Evolutionary conservation across 1,140 invertebrate species (phyloP).

Genomic region (Pachypsylla venusta): DNA sequence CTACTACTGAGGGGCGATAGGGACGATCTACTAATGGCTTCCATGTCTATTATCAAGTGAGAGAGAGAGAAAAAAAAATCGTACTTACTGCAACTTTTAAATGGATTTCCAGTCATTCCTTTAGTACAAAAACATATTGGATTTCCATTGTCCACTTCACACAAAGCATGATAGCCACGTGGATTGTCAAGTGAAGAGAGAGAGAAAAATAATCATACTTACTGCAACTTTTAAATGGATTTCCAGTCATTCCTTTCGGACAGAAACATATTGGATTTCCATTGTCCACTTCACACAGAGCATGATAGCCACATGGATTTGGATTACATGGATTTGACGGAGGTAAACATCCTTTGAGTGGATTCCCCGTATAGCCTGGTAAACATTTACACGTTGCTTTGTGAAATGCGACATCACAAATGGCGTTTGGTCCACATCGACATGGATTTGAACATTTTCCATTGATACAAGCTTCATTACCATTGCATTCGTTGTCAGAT

Average conservation of each 20-base stretch:
- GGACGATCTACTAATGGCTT: too few species aligned
- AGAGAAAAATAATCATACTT: conserved; percentile 36
- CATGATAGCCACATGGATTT: conserved; percentile 69
- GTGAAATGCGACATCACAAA: conserved; percentile 61
- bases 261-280: conserved; percentile 79
- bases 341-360: conserved; percentile 31
- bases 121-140: conserved; percentile 80
- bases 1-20: too few species aligned
- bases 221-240: conserved; percentile 84
- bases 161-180: conserved; percentile 65
- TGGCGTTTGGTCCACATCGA: conserved; percentile 53
- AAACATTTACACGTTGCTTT: conserved; percentile 58
- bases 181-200: too few species aligned
- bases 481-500: conserved; percentile 47
- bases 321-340: conserved; percentile 55
- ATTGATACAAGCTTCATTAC: conserved; percentile 55
- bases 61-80: too few species aligned
- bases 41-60: too few species aligned
- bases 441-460: conserved; percentile 57
- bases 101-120: conserved; percentile 78
- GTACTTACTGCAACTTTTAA: conserved; percentile 78
- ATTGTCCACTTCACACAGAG: conserved; percentile 68
- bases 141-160: conserved; percentile 69
- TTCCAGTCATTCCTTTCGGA: conserved; percentile 74
- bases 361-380: conserved; percentile 54